Conservation (phyloP, 1,140 invertebrate species). For the Cyphomyrmex costatus region DNA sequence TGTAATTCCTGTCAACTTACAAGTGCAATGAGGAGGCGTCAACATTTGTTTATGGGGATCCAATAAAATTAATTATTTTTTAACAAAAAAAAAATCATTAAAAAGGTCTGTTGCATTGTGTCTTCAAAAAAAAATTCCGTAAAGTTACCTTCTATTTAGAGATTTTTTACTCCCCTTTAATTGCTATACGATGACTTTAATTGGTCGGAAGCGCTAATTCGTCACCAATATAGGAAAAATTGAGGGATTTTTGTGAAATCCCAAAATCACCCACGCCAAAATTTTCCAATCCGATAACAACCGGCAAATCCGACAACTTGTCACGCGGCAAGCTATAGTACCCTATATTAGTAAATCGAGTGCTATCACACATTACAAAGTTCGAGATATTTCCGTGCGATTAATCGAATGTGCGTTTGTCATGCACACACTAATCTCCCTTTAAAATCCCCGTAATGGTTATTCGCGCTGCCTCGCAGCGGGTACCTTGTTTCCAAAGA, state of each 20-base stretch:
- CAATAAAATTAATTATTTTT: too few relatives aligned
- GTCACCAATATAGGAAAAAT: neutral
- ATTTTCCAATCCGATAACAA: slow-evolving; percentile 24
- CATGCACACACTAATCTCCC: slow-evolving; percentile 42
- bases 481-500: slow-evolving; percentile 44
- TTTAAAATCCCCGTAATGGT: slow-evolving; percentile 53
- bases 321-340: neutral
- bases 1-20: too few relatives aligned
- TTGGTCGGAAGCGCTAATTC: slow-evolving; percentile 9
- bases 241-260: neutral
- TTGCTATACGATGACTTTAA: neutral
- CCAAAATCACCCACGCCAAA: neutral
- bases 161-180: neutral
- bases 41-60: too few relatives aligned
- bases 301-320: neutral
- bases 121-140: too few relatives aligned
- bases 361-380: neutral
- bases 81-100: too few relatives aligned
- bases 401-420: slow-evolving; percentile 51
- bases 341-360: neutral
- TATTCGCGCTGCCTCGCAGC: slow-evolving; percentile 4
- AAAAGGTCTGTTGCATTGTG: too few relatives aligned
- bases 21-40: too few relatives aligned
- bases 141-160: too few relatives aligned
- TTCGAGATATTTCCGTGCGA: slow-evolving; percentile 30